Evolutionary conservation across 1,140 invertebrate species (phyloP).

Genomic region (Dysdera silvatica): DNA sequence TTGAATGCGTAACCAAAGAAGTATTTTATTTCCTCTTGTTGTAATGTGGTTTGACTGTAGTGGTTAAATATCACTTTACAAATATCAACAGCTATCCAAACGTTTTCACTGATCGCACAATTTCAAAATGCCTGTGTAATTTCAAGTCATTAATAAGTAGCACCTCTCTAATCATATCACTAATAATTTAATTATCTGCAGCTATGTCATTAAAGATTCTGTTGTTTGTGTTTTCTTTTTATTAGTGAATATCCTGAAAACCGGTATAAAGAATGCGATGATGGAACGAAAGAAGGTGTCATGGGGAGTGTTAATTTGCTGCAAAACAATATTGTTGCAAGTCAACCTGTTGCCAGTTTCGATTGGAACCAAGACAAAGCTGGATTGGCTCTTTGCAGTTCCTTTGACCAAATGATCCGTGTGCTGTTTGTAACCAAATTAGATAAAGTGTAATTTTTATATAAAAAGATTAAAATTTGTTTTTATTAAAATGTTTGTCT

Average conservation of each 20-base stretch:
- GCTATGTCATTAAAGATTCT: too few relatives aligned
- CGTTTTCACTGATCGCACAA: background rate
- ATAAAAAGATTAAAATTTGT: too few relatives aligned
- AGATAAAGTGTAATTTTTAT: slow-evolving; percentile 51
- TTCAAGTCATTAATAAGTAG: background rate
- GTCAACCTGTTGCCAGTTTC: slow-evolving; percentile 80
- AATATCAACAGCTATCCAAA: background rate
- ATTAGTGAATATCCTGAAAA: slow-evolving; percentile 73
- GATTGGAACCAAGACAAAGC: slow-evolving; percentile 87
- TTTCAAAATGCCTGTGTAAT: background rate
- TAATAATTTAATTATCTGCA: background rate
- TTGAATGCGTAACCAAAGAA: too few relatives aligned
- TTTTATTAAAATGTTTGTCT: too few relatives aligned
- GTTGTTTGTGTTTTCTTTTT: too few relatives aligned
- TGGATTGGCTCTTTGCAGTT: slow-evolving; percentile 75
- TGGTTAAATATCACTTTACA: background rate
- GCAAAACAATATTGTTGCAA: slow-evolving; percentile 68
- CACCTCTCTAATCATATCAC: background rate
- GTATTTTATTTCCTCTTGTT: too few relatives aligned
- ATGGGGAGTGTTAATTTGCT: slow-evolving; percentile 63
- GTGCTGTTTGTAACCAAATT: slow-evolving; percentile 84
- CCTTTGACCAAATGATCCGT: slow-evolving; percentile 86
- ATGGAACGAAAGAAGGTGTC: slow-evolving; percentile 64
- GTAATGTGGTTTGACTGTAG: too few relatives aligned
- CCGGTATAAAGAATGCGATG: slow-evolving; percentile 56